Evolutionary conservation across 2,888 invertebrate species (phyloP), one percentile per base, ranked within the genome.

Genomic region (Tryphoninae sp.): DNA sequence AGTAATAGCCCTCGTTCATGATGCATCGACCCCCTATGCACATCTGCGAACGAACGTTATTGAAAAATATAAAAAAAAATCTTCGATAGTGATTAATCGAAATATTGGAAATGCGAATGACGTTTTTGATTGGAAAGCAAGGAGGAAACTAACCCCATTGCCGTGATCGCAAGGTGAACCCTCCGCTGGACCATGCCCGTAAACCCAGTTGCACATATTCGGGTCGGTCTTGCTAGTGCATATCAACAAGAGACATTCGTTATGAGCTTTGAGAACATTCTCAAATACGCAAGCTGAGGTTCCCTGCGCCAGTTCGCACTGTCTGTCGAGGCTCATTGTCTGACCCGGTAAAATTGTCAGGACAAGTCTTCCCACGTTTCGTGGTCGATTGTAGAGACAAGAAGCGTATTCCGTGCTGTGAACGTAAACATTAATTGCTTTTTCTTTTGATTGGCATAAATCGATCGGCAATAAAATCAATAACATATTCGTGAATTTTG

Each of bases 171-270:
- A 45, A 1, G 45, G 13, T 13, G 45, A 13, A 45, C 45, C 45
- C 13, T 45, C 45, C 11, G 45, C 45, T 45, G 45, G 9, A 45
- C 11, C 9, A 13, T 45, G 45, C 7, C 45, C 45, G 2, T 13
- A 45, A 2, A 2, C 13, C 13, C 9, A 13, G 45, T 0, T 13
- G 45, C 45, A 45, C 1, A 2, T 2, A 45, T 45, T 13, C 9
- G 0, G 0, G 3, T 45, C 1, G 1, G 0, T 0, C 13, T 13
- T 0, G 45, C 13, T 13, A 13, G 0, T 1, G 7, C 45, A 45
- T 0, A 45, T 11, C 45, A 45, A 45, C 45, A 13, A 13, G 11
- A 13, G 45, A 45, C 45, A 45, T 0, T 13, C 13, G 3, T 45
- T 3, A 13, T 0, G 0, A 0, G 13, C 3, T 45, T 45, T 3